phyloP scores from a whole-genome alignment of 2,113 vertebrate species.

The Pseudois nayaur region DNA sequence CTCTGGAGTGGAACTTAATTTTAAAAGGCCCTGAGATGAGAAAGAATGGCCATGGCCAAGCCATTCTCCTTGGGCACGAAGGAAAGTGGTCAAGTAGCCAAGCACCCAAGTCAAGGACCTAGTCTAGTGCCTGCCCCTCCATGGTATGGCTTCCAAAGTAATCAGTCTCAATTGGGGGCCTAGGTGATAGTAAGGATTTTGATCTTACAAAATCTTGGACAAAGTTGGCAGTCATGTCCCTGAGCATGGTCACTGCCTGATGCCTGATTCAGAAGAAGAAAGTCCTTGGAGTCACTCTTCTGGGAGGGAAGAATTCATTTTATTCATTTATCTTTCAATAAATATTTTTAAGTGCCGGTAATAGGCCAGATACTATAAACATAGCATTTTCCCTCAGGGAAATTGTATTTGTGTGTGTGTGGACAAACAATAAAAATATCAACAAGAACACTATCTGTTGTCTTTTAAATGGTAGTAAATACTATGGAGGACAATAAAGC shows the following conservation, averaged over 20 bases:
- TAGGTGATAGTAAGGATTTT: background rate
- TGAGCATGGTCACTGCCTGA: background rate
- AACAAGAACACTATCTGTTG: background rate
- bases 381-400: background rate
- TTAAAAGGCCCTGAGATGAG: slow-evolving; percentile 80
- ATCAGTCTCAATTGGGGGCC: background rate
- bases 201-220: slow-evolving; percentile 2
- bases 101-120: slow-evolving; percentile 58
- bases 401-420: background rate
- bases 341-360: background rate
- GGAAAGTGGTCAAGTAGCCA: slow-evolving; percentile 52
- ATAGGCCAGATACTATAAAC: background rate
- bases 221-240: background rate
- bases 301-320: background rate
- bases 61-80: slow-evolving; percentile 62
- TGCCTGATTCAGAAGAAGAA: background rate
- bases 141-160: slow-evolving; percentile 8
- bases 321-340: background rate
- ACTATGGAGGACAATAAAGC: background rate
- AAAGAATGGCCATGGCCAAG: slow-evolving; percentile 76
- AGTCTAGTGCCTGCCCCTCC: background rate
- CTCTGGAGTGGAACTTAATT: slow-evolving; percentile 83
- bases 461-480: background rate
- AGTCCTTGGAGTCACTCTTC: background rate
- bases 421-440: background rate